Percentiles rank a stretch among this genome's conserved stretches.
Evolutionary conservation across 1,140 invertebrate species (phyloP).

Genomic region (Coelopa frigida): DNA sequence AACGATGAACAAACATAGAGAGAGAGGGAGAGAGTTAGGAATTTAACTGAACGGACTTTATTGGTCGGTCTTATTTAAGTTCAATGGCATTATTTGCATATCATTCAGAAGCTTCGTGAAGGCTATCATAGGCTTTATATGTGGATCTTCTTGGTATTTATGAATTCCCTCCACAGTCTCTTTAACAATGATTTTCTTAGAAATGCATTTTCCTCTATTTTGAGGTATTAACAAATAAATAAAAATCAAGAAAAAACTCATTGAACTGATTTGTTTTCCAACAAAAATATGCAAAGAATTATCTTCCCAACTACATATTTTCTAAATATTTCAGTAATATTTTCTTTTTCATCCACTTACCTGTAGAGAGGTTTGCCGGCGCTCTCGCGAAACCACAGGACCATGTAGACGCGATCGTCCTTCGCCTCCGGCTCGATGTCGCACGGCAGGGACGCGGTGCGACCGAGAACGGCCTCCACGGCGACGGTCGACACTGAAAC

Average conservation of each 20-base stretch:
- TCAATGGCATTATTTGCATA: no score
- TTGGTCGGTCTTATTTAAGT: no score
- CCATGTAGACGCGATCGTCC: conserved; percentile 80
- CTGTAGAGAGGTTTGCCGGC: conserved; percentile 80
- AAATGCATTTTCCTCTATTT: no score
- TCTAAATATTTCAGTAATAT: background rate
- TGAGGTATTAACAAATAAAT: background rate
- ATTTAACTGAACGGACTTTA: no score
- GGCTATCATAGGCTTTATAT: no score
- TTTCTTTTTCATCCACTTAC: conserved; percentile 47
- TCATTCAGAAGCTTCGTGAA: no score
- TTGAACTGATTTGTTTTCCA: no score
- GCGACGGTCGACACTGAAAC: conserved; percentile 61
- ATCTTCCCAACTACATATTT: background rate
- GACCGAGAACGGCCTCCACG: conserved; percentile 72
- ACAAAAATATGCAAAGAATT: background rate
- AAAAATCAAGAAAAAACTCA: background rate
- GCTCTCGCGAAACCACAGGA: conserved; percentile 81
- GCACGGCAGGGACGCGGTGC: conserved; percentile 71
- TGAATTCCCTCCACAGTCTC: no score
- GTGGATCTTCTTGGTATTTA: no score
- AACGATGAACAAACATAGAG: no score
- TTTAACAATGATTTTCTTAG: no score
- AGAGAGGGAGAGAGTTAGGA: no score
- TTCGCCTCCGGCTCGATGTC: conserved; percentile 66